These are phyloP conservation scores for Brenthis ino DNA, from an alignment of 2,888 invertebrate species.

Conservation along the genomic window DNA sequence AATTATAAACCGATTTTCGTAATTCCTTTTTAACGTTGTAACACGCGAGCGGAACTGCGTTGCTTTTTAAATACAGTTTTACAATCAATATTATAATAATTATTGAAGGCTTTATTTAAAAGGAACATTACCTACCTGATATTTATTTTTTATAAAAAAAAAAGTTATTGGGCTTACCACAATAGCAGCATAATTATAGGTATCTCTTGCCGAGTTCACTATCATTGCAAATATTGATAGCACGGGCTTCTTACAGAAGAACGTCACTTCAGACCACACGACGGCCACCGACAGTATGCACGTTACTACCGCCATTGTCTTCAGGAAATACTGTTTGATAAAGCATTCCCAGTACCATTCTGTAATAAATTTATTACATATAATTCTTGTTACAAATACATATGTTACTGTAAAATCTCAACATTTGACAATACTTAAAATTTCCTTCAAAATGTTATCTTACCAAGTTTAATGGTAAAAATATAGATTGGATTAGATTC, in stretches of 20 bases:
- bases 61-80: too few species aligned
- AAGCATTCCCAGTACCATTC: slow-evolving; percentile 99
- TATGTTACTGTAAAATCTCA: not conserved
- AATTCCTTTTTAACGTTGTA: too few species aligned
- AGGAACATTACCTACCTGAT: not conserved
- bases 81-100: too few species aligned
- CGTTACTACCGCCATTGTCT: slow-evolving; percentile 86
- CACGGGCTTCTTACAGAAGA: slow-evolving; percentile 95
- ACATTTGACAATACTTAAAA: too few species aligned
- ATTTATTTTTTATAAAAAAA: not conserved
- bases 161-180: slow-evolving; percentile 84
- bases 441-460: too few species aligned
- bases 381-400: not conserved
- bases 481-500: too few species aligned
- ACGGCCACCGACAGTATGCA: slow-evolving; percentile 93
- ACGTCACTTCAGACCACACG: slow-evolving; percentile 99
- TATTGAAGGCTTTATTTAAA: not conserved
- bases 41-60: too few species aligned
- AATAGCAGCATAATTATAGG: slow-evolving; percentile 96
- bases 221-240: slow-evolving; percentile 98
- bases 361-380: slow-evolving; percentile 58
- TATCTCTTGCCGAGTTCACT: slow-evolving; percentile 89
- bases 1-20: too few species aligned
- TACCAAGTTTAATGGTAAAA: too few species aligned
- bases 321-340: slow-evolving; percentile 88